Evolutionary conservation across 2,797 vertebrate species (phyloP).

Genomic region (Fringilla coelebs): DNA sequence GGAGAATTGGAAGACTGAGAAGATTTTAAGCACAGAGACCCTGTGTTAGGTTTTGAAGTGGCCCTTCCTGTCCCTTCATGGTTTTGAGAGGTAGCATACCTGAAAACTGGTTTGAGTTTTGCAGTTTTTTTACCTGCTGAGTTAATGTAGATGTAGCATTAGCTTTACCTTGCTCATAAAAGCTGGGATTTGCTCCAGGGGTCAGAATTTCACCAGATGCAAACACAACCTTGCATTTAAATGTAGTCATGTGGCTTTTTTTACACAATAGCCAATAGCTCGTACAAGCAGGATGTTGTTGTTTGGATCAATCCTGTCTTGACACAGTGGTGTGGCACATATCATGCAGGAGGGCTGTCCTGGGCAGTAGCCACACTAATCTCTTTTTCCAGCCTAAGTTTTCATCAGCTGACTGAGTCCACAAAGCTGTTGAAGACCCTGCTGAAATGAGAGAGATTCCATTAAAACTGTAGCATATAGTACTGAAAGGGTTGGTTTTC

Average conservation of each 20-base stretch:
- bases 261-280: neutral
- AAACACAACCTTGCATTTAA: neutral
- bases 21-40: neutral
- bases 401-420: neutral
- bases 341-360: neutral
- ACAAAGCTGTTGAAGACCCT: neutral
- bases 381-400: neutral
- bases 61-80: neutral
- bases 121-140: neutral
- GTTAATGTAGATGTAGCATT: neutral
- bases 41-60: neutral
- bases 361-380: neutral
- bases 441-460: neutral
- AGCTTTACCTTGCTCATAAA: neutral
- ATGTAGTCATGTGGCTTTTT: neutral
- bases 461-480: neutral
- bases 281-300: accelerated
- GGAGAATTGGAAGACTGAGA: neutral
- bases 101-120: neutral
- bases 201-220: neutral
- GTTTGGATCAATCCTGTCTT: neutral
- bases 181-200: neutral
- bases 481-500: neutral
- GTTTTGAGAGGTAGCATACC: neutral
- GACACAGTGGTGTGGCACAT: neutral